phyloP scores from a whole-genome alignment of 2,113 vertebrate genomes.

The Australoheros scitulus region DNA sequence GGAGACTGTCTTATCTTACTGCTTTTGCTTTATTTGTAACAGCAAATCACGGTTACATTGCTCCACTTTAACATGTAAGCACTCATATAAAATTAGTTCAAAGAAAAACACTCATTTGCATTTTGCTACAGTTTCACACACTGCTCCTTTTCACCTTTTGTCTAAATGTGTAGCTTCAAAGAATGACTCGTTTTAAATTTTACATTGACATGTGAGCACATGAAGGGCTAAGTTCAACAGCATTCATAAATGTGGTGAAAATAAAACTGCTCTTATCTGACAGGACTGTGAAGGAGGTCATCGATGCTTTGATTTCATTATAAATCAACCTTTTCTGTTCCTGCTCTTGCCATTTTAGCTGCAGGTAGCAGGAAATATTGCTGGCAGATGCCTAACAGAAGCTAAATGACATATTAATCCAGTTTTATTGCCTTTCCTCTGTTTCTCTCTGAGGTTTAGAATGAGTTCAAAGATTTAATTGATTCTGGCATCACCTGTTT shows the following conservation, averaged over 20 bases:
- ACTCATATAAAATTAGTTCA: neutral
- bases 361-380: slow-evolving; percentile 16
- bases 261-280: slow-evolving; percentile 34
- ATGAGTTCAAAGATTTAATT: slow-evolving; percentile 59
- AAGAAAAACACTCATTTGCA: slow-evolving; percentile 5
- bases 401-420: slow-evolving; percentile 44
- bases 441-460: slow-evolving; percentile 33
- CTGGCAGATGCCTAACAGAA: slow-evolving; percentile 13
- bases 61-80: neutral
- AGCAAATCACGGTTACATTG: neutral
- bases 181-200: neutral
- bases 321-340: slow-evolving; percentile 21
- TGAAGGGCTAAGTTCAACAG: slow-evolving; percentile 5
- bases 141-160: neutral
- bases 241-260: slow-evolving; percentile 5
- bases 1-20: neutral
- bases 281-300: slow-evolving; percentile 32
- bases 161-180: slow-evolving; percentile 3
- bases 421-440: slow-evolving; percentile 33
- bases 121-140: slow-evolving; percentile 30
- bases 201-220: neutral
- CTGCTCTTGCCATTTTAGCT: slow-evolving; percentile 15
- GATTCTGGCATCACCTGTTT: slow-evolving; percentile 18
- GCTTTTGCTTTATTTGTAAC: slow-evolving; percentile 8
- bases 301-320: slow-evolving; percentile 22